Base-by-base conservation (phyloP, 2,797 vertebrate species). In the Alectoris magna region DNA sequence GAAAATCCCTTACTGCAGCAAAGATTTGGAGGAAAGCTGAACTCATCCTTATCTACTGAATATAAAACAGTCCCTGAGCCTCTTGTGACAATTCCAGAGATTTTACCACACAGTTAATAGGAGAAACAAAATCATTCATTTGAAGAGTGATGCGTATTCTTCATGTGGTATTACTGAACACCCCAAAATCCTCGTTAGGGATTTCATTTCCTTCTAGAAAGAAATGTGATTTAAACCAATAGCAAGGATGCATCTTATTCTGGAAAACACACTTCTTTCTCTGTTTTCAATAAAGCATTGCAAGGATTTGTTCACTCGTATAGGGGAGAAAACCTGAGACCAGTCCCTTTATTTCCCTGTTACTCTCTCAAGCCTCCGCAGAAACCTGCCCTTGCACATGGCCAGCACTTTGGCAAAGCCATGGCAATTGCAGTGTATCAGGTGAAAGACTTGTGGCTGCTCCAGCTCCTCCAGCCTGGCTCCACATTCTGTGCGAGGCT, bases 21-120 rank as follows among this genome's bases (percentile, higher is more conserved):
- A 72, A 55, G 34, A 87, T 90, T 63, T 93, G 87, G 84, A 93
- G 44, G 46, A 84, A 92, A 91, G 76, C 27, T 80, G 74, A 69
- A 67, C 26, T 74, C 38, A 62, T 64, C 85, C 59, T 81, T 87
- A 90, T 64, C 82, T 91, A 71, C 60, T 2, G 1, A 87, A 83
- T 44, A 70, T 29, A 94, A 90, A 93, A 74, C 34, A 3, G 29
- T 77, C 53, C 73, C n/a, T 67, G 34, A 2, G 10, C 17, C 44
- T 24, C 44, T 60, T 75, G 68, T 67, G 79, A 89, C 46, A 68
- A 59, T 31, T 1, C 0, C n/a, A 67, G 48, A 86, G 36, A 59
- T 77, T 86, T 93, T 76, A 82, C 39, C 87, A 39, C 14, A 51
- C 41, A 87, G 71, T 59, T 74, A 94, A 72, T 5, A 67, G 17